Conservation (phyloP, 2,888 invertebrate genomes). For the Hoplodrina blanda region DNA sequence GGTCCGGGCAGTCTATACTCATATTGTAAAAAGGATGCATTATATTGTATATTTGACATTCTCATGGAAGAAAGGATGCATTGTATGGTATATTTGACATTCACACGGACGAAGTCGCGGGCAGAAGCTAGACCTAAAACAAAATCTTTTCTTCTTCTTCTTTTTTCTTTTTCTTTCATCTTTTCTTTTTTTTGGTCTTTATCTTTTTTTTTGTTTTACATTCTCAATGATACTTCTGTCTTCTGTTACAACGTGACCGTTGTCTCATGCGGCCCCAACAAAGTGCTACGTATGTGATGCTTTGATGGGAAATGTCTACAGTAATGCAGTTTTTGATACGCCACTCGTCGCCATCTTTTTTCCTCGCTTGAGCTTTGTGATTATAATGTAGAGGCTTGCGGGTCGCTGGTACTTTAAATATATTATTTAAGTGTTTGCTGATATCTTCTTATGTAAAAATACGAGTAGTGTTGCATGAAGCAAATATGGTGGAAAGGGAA, state of each 20-base stretch:
- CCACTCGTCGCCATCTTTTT: constrained; percentile 58
- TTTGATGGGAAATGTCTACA: constrained; percentile 67
- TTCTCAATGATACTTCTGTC: constrained; percentile 54
- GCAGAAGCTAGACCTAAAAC: too few relatives aligned
- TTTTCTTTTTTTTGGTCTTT: too few relatives aligned
- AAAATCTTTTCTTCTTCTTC: too few relatives aligned
- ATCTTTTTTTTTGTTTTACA: too few relatives aligned
- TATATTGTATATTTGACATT: too few relatives aligned
- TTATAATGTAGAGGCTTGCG: constrained; percentile 52
- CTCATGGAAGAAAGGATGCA: too few relatives aligned
- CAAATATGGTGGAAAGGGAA: neutral
- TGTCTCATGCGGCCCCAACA: constrained; percentile 53
- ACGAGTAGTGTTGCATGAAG: neutral
- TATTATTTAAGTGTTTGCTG: constrained; percentile 9
- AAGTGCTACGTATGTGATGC: constrained; percentile 64
- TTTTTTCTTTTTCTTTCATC: too few relatives aligned
- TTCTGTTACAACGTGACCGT: neutral
- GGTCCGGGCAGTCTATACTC: too few relatives aligned
- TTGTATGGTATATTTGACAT: too few relatives aligned
- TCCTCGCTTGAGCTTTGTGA: constrained; percentile 56
- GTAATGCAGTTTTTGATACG: constrained; percentile 68
- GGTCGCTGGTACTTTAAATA: constrained; percentile 20
- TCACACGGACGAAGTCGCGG: too few relatives aligned
- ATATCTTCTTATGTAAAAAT: neutral
- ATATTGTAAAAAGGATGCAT: too few relatives aligned